Evolutionary conservation across 2,113 vertebrate species (phyloP).

Genomic region (Corythoichthys haematopterus): DNA sequence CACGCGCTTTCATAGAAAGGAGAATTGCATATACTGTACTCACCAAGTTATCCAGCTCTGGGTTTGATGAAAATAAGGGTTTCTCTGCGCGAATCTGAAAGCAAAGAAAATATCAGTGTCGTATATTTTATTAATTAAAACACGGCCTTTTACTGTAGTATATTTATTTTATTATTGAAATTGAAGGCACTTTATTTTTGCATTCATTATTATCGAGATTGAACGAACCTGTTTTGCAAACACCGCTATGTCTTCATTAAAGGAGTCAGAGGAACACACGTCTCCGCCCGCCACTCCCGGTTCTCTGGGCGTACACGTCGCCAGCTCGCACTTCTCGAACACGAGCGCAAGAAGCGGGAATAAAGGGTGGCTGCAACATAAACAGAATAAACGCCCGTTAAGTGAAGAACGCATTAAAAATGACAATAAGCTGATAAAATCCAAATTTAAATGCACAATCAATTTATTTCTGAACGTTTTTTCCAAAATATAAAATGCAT

Average conservation of each 20-base stretch:
- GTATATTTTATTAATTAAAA: neutral
- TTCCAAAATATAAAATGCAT: too few relatives aligned
- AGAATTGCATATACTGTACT: slow-evolving; percentile 27
- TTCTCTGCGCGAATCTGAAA: slow-evolving; percentile 86
- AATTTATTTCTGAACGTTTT: too few relatives aligned
- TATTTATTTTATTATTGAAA: neutral
- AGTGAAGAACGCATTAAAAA: neutral
- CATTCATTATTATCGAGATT: neutral
- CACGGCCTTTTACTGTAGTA: neutral
- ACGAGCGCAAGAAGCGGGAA: slow-evolving; percentile 94
- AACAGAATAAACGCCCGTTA: neutral
- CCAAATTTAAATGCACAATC: too few relatives aligned
- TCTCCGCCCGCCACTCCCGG: slow-evolving; percentile 91
- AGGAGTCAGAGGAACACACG: slow-evolving; percentile 95
- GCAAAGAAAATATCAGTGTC: neutral
- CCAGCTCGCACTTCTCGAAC: slow-evolving; percentile 97
- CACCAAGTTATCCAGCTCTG: slow-evolving; percentile 93
- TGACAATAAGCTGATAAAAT: neutral
- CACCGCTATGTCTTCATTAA: slow-evolving; percentile 95
- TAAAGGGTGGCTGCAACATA: slow-evolving; percentile 84
- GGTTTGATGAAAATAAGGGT: slow-evolving; percentile 89
- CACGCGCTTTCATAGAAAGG: too few relatives aligned
- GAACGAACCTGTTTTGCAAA: slow-evolving; percentile 86
- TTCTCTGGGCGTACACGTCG: slow-evolving; percentile 92
- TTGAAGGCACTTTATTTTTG: neutral